Percentiles rank a stretch among this genome's conserved stretches.
These are phyloP conservation scores for Conistra vaccinii DNA, from an alignment of 2,888 invertebrate species.

Conservation along the genomic window DNA sequence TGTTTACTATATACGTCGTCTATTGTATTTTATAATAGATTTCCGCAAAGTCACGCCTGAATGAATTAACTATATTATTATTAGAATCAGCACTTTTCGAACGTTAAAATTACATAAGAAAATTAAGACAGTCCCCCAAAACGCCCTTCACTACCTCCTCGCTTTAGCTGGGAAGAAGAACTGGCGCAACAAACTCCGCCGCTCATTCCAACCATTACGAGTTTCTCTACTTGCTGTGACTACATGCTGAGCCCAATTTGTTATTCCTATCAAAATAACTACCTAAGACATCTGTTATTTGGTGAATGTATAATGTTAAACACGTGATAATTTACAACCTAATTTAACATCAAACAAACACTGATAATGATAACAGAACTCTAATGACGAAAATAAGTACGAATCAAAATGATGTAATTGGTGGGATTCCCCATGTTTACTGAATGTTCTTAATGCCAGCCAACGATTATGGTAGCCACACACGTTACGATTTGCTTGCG, in stretches of 20 bases:
- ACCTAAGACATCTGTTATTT: not conserved
- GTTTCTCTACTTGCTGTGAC: not conserved
- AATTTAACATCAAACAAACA: constrained; percentile 17
- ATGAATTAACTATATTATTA: too few relatives aligned
- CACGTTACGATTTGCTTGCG: too few relatives aligned
- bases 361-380: constrained; percentile 6
- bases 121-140: too few relatives aligned
- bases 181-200: too few relatives aligned
- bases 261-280: not conserved
- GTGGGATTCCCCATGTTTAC: constrained; percentile 25
- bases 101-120: too few relatives aligned
- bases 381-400: constrained; percentile 1
- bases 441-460: not conserved
- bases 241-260: not conserved
- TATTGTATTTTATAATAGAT: too few relatives aligned
- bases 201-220: not conserved
- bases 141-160: too few relatives aligned
- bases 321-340: constrained; percentile 8
- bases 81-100: too few relatives aligned
- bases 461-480: too few relatives aligned
- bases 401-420: constrained; percentile 19
- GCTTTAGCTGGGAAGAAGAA: too few relatives aligned
- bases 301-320: not conserved
- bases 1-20: too few relatives aligned
- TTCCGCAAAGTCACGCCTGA: too few relatives aligned